phyloP scores from a whole-genome alignment of 1,140 invertebrate species.

The Diorhabda carinulata region DNA sequence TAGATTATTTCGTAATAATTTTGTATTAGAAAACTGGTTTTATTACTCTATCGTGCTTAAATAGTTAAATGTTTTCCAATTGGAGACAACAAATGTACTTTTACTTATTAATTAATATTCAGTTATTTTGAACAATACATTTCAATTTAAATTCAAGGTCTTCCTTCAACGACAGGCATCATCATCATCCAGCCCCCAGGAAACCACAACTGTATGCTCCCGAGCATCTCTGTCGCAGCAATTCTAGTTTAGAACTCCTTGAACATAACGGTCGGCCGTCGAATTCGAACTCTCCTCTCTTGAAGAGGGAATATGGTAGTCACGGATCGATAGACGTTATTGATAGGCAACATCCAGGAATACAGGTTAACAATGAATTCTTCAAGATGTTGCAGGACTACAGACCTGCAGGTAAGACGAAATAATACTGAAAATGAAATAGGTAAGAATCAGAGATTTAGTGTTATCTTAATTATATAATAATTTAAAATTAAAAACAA shows the following conservation, averaged over 20 bases:
- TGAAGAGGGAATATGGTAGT: slow-evolving; percentile 58
- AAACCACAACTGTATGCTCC: slow-evolving; percentile 14
- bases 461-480: no score
- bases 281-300: slow-evolving; percentile 44
- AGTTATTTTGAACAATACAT: no score
- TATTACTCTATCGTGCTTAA: no score
- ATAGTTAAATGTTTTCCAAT: no score
- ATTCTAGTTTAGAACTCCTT: slow-evolving; percentile 57
- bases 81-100: no score
- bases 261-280: slow-evolving; percentile 41
- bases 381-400: slow-evolving; percentile 79
- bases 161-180: slow-evolving; percentile 45
- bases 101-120: no score
- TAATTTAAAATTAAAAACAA: no score
- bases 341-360: slow-evolving; percentile 31
- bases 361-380: slow-evolving; percentile 48
- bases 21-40: no score
- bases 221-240: slow-evolving; percentile 52
- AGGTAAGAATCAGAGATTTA: no score
- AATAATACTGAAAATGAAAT: no score
- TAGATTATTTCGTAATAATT: no score
- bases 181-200: slow-evolving; percentile 27
- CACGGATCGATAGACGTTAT: slow-evolving; percentile 59
- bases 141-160: slow-evolving; percentile 19
- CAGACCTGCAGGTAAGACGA: slow-evolving; percentile 49